Conservation (phyloP, 2,888 invertebrate species). For the Agrotis segetum region DNA sequence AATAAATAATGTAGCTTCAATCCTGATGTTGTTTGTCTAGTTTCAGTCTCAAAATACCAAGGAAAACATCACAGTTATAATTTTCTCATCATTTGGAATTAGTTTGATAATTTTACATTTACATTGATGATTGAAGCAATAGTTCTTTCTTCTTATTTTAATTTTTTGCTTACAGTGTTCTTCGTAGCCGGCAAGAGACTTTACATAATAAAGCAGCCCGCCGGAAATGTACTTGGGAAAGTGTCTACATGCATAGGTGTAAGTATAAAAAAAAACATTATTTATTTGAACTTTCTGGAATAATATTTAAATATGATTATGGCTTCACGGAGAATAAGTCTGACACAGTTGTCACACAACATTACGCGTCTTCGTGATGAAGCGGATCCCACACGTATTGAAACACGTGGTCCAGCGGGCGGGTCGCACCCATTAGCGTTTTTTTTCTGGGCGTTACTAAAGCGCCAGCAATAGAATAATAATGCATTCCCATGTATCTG, state of each 20-base stretch:
- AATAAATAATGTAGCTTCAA: not conserved
- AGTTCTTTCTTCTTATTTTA: not conserved
- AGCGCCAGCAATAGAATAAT: too few species aligned
- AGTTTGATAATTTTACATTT: not conserved
- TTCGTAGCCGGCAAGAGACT: slow-evolving; percentile 95
- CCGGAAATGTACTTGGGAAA: slow-evolving; percentile 95
- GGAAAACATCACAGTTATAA: too few species aligned
- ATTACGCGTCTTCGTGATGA: too few species aligned
- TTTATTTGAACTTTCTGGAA: not conserved
- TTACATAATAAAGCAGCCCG: slow-evolving; percentile 95
- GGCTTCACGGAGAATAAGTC: not conserved
- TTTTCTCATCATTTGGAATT: not conserved
- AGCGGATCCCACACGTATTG: too few species aligned
- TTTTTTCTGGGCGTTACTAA: too few species aligned
- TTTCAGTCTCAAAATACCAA: not conserved
- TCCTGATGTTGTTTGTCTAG: not conserved
- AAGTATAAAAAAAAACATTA: slow-evolving; percentile 81
- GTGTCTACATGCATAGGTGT: slow-evolving; percentile 95
- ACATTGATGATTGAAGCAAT: too few species aligned
- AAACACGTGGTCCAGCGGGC: too few species aligned
- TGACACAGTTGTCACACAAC: too few species aligned
- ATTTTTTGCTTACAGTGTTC: slow-evolving; percentile 91
- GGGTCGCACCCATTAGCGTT: too few species aligned
- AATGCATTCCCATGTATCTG: too few species aligned
- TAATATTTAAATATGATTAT: not conserved